Evolutionary conservation across 1,140 invertebrate genomes (phyloP).

Genomic region (Drosophila mojavensis): DNA sequence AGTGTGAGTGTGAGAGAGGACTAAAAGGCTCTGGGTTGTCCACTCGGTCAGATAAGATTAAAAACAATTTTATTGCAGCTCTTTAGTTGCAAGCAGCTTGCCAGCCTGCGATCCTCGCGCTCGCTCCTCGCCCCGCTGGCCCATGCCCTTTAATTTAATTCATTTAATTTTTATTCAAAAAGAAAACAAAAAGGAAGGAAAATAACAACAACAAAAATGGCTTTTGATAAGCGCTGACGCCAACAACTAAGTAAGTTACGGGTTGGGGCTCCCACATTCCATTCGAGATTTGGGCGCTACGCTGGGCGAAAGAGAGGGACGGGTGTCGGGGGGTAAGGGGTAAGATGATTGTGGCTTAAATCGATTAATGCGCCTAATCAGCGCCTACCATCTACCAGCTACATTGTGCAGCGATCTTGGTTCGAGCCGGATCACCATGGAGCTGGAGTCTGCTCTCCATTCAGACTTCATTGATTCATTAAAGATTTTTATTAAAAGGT

Average conservation of each 20-base stretch:
- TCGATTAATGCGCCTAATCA: conserved; percentile 83
- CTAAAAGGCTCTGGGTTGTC: conserved; percentile 72
- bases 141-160: conserved; percentile 78
- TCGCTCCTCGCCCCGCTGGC: background rate
- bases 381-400: conserved; percentile 66
- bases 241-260: conserved; percentile 44
- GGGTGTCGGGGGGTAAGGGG: background rate
- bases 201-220: conserved; percentile 45
- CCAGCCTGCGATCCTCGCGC: conserved; percentile 42
- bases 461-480: conserved; percentile 79
- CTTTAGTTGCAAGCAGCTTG: conserved; percentile 74
- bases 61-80: conserved; percentile 83
- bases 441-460: conserved; percentile 34
- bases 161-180: conserved; percentile 83
- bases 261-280: conserved; percentile 73
- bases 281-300: conserved; percentile 23
- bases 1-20: conserved; percentile 34
- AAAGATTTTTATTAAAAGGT: conserved; percentile 83
- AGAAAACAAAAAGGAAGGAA: background rate
- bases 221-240: conserved; percentile 76
- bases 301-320: background rate
- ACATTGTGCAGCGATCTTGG: conserved; percentile 51
- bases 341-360: conserved; percentile 79
- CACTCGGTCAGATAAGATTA: conserved; percentile 76
- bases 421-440: conserved; percentile 6